Percentiles rank a stretch among this genome's conserved stretches.
These are phyloP conservation scores for Parelbella ahira DNA, from an alignment of 2,888 invertebrate species.

Conservation along the genomic window DNA sequence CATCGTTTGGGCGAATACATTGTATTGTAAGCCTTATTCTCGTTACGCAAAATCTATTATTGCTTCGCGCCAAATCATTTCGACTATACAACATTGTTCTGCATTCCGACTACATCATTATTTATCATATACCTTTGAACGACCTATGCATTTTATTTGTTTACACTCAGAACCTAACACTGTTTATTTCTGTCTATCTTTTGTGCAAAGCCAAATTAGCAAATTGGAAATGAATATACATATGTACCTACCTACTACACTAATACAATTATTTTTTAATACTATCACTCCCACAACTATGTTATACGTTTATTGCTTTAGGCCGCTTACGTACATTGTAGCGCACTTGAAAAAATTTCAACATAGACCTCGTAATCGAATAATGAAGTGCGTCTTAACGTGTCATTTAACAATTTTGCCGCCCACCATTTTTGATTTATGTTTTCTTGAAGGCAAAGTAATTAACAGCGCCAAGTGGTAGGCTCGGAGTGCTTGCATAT, in stretches of 20 bases:
- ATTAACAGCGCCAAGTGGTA: constrained; percentile 27
- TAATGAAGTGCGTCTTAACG: constrained; percentile 19
- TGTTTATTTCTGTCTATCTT: background rate
- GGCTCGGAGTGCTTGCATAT: constrained; percentile 14
- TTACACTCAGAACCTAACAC: background rate
- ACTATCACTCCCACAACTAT: too few species aligned
- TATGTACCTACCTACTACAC: too few species aligned
- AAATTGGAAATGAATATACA: background rate
- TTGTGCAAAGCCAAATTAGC: background rate
- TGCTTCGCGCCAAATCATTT: too few species aligned
- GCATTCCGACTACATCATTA: background rate
- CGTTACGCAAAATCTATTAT: constrained; percentile 1
- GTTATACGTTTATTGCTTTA: too few species aligned
- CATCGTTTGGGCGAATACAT: constrained; percentile 2
- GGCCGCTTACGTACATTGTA: too few species aligned
- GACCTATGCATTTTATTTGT: constrained; percentile 11
- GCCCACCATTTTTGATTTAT: constrained; percentile 21
- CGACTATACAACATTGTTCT: background rate
- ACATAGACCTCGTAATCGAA: constrained; percentile 10
- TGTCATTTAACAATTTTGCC: constrained; percentile 21
- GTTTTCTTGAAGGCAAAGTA: constrained; percentile 25
- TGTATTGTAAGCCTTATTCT: constrained; percentile 9
- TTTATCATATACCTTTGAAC: background rate
- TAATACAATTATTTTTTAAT: too few species aligned
- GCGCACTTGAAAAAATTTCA: too few species aligned